Percentiles rank a stretch among this genome's conserved stretches.
Evolutionary conservation across 2,888 invertebrate genomes (phyloP).

Genomic region (Hipparchia sbordonii): DNA sequence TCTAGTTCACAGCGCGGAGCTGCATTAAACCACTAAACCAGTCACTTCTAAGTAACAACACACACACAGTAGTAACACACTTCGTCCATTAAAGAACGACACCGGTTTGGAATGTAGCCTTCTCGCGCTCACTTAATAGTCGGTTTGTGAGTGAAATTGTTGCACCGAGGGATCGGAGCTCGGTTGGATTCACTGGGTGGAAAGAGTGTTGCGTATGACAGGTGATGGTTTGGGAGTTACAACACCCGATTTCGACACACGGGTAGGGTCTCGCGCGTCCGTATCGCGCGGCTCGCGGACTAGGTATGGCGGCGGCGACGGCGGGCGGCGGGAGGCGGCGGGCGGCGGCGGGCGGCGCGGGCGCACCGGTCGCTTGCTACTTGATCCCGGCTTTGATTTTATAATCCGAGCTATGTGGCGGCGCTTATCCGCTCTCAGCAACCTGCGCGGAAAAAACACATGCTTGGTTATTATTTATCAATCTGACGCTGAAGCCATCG

Average conservation of each 20-base stretch:
- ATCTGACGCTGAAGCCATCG: too few relatives aligned
- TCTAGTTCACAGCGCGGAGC: slow-evolving; percentile 48
- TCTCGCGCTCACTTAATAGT: slow-evolving; percentile 55
- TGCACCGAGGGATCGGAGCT: slow-evolving; percentile 52
- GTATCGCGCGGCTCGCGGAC: slow-evolving; percentile 54
- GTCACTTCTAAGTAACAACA: slow-evolving; percentile 64
- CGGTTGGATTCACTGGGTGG: slow-evolving; percentile 48
- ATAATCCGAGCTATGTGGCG: slow-evolving; percentile 49
- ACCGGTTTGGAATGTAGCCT: slow-evolving; percentile 81
- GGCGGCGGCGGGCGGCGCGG: slow-evolving; percentile 45
- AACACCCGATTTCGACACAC: slow-evolving; percentile 47
- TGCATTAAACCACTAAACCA: slow-evolving; percentile 57
- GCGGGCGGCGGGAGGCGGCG: slow-evolving; percentile 39
- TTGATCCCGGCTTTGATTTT: slow-evolving; percentile 64
- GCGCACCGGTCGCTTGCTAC: slow-evolving; percentile 56
- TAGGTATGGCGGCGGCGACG: slow-evolving; percentile 49
- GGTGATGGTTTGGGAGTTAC: slow-evolving; percentile 46
- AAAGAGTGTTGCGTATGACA: slow-evolving; percentile 45
- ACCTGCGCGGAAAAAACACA: slow-evolving; percentile 45
- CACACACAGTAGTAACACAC: slow-evolving; percentile 71
- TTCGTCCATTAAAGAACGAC: slow-evolving; percentile 78
- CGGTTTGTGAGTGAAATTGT: slow-evolving; percentile 57
- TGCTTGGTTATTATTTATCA: too few relatives aligned
- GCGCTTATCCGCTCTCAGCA: slow-evolving; percentile 40
- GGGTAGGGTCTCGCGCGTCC: slow-evolving; percentile 48